Conservation (phyloP, 2,113 vertebrate genomes). For the Bubalus kerabau region DNA sequence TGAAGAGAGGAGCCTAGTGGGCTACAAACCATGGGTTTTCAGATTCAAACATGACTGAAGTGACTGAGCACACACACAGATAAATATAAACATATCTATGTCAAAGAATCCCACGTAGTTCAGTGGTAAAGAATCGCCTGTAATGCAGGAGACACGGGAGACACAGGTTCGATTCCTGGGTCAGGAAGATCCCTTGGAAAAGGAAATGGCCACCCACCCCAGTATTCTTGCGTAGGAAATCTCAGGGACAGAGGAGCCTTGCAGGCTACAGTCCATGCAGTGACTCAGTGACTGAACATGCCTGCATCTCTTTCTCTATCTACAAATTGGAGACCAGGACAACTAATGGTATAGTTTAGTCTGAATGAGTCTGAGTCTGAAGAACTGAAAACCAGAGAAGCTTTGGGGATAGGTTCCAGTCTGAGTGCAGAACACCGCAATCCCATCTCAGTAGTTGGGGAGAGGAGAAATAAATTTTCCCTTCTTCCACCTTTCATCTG, state of each 20-base stretch:
- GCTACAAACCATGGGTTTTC: not conserved
- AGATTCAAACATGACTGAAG: not conserved
- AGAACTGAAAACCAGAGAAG: not conserved
- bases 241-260: not conserved
- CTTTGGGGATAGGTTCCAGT: not conserved
- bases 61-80: not conserved
- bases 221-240: not conserved
- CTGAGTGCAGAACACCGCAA: not conserved
- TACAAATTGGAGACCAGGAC: not conserved
- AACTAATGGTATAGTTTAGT: not conserved
- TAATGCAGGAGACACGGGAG: not conserved
- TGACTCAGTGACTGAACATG: not conserved
- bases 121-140: not conserved
- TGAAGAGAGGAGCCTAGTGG: not conserved
- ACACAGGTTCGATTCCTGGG: rapidly evolving
- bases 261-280: not conserved
- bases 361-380: not conserved
- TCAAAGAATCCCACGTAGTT: not conserved
- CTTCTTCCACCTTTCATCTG: not conserved
- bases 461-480: not conserved
- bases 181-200: not conserved
- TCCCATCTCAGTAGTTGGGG: not conserved
- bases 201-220: not conserved
- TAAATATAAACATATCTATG: not conserved
- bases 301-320: not conserved